Conservation (phyloP, 2,113 vertebrate genomes). For the Myiagra hebetior region DNA sequence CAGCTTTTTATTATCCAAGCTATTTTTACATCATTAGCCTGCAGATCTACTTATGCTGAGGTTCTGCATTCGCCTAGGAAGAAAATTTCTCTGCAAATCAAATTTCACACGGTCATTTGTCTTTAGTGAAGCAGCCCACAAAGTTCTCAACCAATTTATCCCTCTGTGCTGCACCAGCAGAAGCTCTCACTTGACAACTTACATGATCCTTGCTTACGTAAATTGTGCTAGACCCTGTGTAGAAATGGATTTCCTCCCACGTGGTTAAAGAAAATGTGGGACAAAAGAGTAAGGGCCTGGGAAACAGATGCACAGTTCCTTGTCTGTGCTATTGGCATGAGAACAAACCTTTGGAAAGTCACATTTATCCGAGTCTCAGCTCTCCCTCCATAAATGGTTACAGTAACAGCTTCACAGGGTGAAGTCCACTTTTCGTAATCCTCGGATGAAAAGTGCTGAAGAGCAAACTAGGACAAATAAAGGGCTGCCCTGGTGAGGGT, state of each 20-base stretch:
- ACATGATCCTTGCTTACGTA: background rate
- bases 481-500: background rate
- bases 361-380: background rate
- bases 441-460: background rate
- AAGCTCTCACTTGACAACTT: background rate
- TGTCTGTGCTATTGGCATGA: background rate
- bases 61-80: background rate
- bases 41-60: background rate
- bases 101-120: background rate
- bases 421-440: slow-evolving; percentile 21
- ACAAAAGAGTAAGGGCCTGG: background rate
- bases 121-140: background rate
- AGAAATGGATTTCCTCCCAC: background rate
- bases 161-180: background rate
- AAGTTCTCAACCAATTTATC: background rate
- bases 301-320: background rate
- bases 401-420: background rate
- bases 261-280: background rate
- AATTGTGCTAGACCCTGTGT: background rate
- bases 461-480: slow-evolving; percentile 18
- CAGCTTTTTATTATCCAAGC: background rate
- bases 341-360: background rate
- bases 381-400: background rate
- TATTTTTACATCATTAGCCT: slow-evolving; percentile 1
- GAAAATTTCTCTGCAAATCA: background rate